Percentiles rank a stretch among this genome's conserved stretches.
phyloP scores from a whole-genome alignment of 2,113 vertebrate species.

The Alligator sinensis region DNA sequence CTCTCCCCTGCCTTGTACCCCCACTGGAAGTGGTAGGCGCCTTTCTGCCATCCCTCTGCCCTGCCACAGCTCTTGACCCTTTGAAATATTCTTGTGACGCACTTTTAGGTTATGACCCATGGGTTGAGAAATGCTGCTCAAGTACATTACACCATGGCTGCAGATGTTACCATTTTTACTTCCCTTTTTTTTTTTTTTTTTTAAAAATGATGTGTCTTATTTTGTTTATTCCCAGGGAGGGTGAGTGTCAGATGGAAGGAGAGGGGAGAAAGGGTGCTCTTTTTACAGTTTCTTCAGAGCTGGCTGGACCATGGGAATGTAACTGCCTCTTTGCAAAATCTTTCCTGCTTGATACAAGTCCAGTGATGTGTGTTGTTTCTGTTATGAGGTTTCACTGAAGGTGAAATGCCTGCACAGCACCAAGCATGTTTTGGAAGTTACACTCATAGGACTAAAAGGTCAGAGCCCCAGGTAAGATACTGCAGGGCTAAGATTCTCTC shows the following conservation, averaged over 20 bases:
- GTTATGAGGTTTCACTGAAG: not conserved
- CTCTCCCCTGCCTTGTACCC: too few relatives aligned
- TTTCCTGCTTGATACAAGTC: not conserved
- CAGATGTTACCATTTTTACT: too few relatives aligned
- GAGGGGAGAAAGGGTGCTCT: not conserved
- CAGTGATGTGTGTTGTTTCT: not conserved
- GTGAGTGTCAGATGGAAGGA: not conserved
- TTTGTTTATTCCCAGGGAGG: not conserved
- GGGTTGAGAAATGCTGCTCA: too few relatives aligned
- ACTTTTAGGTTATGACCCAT: too few relatives aligned
- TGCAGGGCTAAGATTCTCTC: not conserved
- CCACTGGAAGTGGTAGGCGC: too few relatives aligned
- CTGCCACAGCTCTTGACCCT: too few relatives aligned
- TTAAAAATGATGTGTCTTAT: not conserved
- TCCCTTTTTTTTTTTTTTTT: too few relatives aligned
- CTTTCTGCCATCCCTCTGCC: too few relatives aligned
- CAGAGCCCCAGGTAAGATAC: not conserved
- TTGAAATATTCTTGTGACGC: too few relatives aligned
- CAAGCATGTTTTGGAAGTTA: not conserved
- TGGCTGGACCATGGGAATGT: fast-evolving
- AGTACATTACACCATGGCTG: too few relatives aligned
- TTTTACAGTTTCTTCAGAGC: not conserved
- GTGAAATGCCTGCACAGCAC: not conserved
- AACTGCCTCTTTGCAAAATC: not conserved
- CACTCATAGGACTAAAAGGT: fast-evolving